Conservation (phyloP, 1,140 invertebrate species). For the Spodoptera frugiperda region DNA sequence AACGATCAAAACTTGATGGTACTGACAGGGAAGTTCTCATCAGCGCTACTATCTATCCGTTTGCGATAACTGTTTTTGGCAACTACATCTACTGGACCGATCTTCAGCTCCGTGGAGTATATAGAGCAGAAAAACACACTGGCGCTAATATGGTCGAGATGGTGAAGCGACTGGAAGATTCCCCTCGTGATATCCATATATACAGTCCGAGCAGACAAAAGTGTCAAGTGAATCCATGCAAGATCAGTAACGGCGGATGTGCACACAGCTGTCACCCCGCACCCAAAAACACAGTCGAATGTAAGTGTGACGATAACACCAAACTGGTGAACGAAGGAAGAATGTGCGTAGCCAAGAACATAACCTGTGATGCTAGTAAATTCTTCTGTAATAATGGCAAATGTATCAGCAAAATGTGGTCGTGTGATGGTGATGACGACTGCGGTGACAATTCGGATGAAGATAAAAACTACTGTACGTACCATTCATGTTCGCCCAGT, state of each 20-base stretch:
- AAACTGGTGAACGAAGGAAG: slow-evolving; percentile 96
- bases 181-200: slow-evolving; percentile 96
- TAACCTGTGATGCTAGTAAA: slow-evolving; percentile 95
- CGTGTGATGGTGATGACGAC: slow-evolving; percentile 98
- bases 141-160: slow-evolving; percentile 98
- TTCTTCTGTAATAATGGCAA: slow-evolving; percentile 98
- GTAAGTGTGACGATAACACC: slow-evolving; percentile 94
- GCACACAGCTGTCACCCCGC: slow-evolving; percentile 97
- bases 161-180: slow-evolving; percentile 96
- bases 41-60: slow-evolving; percentile 97
- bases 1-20: slow-evolving; percentile 96
- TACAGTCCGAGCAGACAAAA: slow-evolving; percentile 93
- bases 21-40: slow-evolving; percentile 92
- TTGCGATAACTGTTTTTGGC: slow-evolving; percentile 96
- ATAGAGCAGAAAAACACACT: slow-evolving; percentile 98
- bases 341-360: slow-evolving; percentile 96
- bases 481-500: slow-evolving; percentile 96
- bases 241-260: slow-evolving; percentile 97
- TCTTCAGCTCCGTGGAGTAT: slow-evolving; percentile 96
- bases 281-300: slow-evolving; percentile 93
- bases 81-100: slow-evolving; percentile 99
- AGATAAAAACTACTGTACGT: slow-evolving; percentile 96
- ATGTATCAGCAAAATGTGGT: slow-evolving; percentile 98
- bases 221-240: slow-evolving; percentile 95
- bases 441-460: slow-evolving; percentile 98